These are phyloP conservation scores for Drosophila seguyi DNA, from an alignment of 1,140 invertebrate species.

Conservation along the genomic window DNA sequence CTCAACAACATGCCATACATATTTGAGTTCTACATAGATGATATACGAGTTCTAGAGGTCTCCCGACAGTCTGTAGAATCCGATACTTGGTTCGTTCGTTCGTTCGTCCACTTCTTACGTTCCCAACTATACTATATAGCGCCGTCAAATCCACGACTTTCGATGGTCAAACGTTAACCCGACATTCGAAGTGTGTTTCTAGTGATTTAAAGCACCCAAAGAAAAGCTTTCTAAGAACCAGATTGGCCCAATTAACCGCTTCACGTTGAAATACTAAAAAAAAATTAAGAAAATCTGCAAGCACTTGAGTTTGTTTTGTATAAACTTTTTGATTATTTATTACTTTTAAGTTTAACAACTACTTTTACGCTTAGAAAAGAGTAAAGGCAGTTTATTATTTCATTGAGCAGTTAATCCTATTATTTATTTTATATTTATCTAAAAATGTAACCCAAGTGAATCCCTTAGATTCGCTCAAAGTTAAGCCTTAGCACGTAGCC, in stretches of 20 bases:
- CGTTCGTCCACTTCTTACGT: constrained; percentile 53
- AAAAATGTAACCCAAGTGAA: constrained; percentile 21
- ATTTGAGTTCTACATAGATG: constrained; percentile 40
- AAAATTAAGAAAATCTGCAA: constrained; percentile 43
- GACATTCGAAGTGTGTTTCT: constrained; percentile 33
- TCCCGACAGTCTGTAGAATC: constrained; percentile 48
- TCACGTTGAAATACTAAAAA: constrained; percentile 34
- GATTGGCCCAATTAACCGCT: constrained; percentile 48
- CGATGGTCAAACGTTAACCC: constrained; percentile 76
- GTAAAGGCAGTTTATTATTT: constrained; percentile 14
- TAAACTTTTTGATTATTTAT: constrained; percentile 26
- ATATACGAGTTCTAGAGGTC: constrained; percentile 49
- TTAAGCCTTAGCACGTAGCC: constrained; percentile 56
- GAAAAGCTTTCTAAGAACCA: constrained; percentile 38
- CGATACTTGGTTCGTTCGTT: constrained; percentile 59
- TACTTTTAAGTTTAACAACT: constrained; percentile 27
- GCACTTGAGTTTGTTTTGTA: constrained; percentile 38
- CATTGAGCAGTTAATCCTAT: neutral
- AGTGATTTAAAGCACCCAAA: constrained; percentile 39
- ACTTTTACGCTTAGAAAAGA: constrained; percentile 30
- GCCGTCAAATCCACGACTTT: constrained; percentile 80
- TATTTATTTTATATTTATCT: neutral
- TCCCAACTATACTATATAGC: constrained; percentile 38
- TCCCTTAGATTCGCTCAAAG: constrained; percentile 32
- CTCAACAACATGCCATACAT: constrained; percentile 44